Percentiles rank a stretch among this genome's conserved stretches.
Conservation (phyloP, 2,797 vertebrate genomes). For the Dicrostonyx torquatus region DNA sequence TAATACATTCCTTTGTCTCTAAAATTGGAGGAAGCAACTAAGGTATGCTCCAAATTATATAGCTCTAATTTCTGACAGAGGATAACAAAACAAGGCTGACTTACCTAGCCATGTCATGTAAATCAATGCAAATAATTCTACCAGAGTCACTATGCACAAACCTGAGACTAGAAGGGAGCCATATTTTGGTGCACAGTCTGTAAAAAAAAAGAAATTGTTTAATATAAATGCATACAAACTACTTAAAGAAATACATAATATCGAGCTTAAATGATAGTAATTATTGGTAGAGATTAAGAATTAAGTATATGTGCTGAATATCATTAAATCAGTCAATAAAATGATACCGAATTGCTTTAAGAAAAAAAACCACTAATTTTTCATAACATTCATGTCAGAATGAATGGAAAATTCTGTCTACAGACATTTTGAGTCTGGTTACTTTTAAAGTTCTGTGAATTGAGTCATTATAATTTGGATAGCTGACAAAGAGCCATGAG, state of each 20-base stretch:
- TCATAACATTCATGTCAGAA: background rate
- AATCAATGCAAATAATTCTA: slow-evolving; percentile 83
- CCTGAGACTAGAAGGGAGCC: slow-evolving; percentile 85
- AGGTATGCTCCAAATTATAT: background rate
- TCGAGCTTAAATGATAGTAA: slow-evolving; percentile 11
- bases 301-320: background rate
- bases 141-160: slow-evolving; percentile 84
- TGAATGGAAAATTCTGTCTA: background rate
- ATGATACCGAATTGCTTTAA: slow-evolving; percentile 21
- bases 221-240: slow-evolving; percentile 53
- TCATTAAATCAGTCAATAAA: background rate
- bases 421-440: background rate
- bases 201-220: slow-evolving; percentile 71
- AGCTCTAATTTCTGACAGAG: slow-evolving; percentile 37
- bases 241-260: slow-evolving; percentile 18
- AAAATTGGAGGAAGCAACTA: slow-evolving; percentile 40
- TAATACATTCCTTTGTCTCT: background rate
- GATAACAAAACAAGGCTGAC: slow-evolving; percentile 71
- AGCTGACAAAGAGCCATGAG: background rate
- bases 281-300: slow-evolving; percentile 31
- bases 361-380: slow-evolving; percentile 37
- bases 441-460: slow-evolving; percentile 17
- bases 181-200: slow-evolving; percentile 82
- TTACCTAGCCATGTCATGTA: slow-evolving; percentile 86
- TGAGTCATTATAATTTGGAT: background rate